A percentile compares a stretch with the other conserved stretches of the same genome.
These are phyloP conservation scores for Dorcus parallelipipedus DNA, from an alignment of 2,888 invertebrate genomes.

Conservation along the genomic window DNA sequence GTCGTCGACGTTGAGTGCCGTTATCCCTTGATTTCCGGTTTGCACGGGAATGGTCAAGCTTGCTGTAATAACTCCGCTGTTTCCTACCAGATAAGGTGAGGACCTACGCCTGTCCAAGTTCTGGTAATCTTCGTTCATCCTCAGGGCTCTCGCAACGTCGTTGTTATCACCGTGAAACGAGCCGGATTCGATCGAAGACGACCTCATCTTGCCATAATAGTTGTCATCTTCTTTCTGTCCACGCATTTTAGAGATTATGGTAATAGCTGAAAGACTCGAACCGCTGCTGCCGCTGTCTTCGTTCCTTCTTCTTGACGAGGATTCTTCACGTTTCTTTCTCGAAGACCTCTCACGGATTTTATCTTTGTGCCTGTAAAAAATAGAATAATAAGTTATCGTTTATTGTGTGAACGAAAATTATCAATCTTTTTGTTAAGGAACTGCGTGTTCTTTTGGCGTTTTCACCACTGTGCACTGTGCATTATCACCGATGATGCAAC, in stretches of 20 bases:
- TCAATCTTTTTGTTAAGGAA: too few species aligned
- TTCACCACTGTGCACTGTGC: too few species aligned
- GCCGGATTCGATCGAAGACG: conserved; percentile 45
- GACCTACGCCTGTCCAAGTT: conserved; percentile 54
- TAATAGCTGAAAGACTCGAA: conserved; percentile 52
- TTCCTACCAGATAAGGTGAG: conserved; percentile 56
- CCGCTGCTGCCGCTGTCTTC: conserved; percentile 42
- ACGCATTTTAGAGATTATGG: conserved; percentile 54
- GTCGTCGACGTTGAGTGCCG: conserved; percentile 58
- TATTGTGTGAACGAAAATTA: too few species aligned
- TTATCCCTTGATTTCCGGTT: conserved; percentile 24
- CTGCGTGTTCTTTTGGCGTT: too few species aligned
- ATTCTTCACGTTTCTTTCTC: conserved; percentile 54
- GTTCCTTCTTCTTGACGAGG: conserved; percentile 43
- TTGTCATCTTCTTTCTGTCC: conserved; percentile 44
- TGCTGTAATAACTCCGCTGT: conserved; percentile 70
- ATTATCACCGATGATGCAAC: too few species aligned
- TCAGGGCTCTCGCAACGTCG: conserved; percentile 47
- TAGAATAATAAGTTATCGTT: background rate
- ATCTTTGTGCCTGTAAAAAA: conserved; percentile 43
- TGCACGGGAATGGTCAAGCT: conserved; percentile 72
- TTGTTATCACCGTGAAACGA: conserved; percentile 52
- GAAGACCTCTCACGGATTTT: conserved; percentile 44
- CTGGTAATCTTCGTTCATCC: conserved; percentile 30
- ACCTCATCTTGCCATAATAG: conserved; percentile 43